Evolutionary conservation across 53 echinoderm and acorn worm genomes (phyloP), one percentile per base, ranked within the genome.

Genomic region (Hippasteria phrygiana): DNA sequence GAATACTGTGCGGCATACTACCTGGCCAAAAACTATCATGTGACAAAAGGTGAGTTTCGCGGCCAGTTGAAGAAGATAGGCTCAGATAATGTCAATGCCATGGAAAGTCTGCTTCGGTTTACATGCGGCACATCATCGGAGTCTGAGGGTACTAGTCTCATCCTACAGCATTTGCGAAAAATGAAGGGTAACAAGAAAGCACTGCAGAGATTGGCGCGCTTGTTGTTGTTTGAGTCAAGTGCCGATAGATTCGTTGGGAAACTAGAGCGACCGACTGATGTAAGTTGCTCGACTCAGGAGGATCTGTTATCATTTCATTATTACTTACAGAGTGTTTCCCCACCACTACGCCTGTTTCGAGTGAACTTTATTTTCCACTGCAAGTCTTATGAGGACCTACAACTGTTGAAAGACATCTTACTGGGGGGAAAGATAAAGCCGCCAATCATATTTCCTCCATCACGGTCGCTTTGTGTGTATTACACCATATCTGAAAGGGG

Each of bases 101-200:
- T 41, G 43, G 72, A 41, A 37, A 41, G 41, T 22, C 72, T 72
- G 42, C 72, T 72, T 72, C 72, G 72, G 42, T 72, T 72, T 72
- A 20, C n/a, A 12, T 72, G 40, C 42, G 72, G 72, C 22, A 72
- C 18, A 37, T 72, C 43, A 43, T 22, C 22, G 26, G 16, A 8
- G 51, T 51, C 51, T 13, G 1, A 12, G 22, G 72, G n/a, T 72
- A n/a, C 72, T 42, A 42, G 42, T 13, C 37, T 41, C 22, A 72
- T 72, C 37, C 72, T 72, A 24, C n/a, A 72, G 16, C 72, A 42
- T 34, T 17, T 72, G n/a, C 40, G 4, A 37, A 22, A 14, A 24
- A 72, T n/a, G 72, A 3, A 34, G 17, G 22, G 0, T 2, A 26
- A 59, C 59, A 9, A 59, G 59, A 20, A 24, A 7, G 5, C 0